A percentile compares a stretch with the other conserved stretches of the same genome.
Evolutionary conservation across 2,797 vertebrate species (phyloP).

Genomic region (Nannoperca obscura): DNA sequence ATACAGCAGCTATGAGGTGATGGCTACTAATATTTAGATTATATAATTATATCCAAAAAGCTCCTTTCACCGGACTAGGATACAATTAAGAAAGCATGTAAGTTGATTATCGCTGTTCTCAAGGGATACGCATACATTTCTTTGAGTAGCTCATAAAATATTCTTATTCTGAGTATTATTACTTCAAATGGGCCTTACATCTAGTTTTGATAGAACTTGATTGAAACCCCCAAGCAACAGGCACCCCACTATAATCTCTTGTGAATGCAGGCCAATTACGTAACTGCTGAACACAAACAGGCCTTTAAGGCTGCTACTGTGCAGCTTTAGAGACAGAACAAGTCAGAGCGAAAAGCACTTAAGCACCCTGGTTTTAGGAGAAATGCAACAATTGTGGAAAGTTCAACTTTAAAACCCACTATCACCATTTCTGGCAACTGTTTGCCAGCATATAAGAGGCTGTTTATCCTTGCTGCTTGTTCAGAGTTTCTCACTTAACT

Average conservation of each 20-base stretch:
- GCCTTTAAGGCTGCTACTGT: conserved; percentile 37
- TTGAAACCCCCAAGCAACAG: conserved; percentile 55
- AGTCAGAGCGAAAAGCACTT: conserved; percentile 28
- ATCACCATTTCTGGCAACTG: conserved; percentile 1
- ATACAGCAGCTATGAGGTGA: background rate
- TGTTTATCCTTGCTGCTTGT: background rate
- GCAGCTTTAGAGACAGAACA: conserved; percentile 39
- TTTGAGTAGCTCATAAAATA: conserved; percentile 15
- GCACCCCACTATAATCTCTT: conserved; percentile 54
- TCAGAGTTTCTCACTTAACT: conserved; percentile 15
- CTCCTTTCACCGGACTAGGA: background rate
- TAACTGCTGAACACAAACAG: conserved; percentile 50
- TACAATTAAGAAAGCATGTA: conserved; percentile 10
- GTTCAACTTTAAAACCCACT: conserved; percentile 9
- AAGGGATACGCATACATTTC: background rate
- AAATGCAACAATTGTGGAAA: conserved; percentile 29
- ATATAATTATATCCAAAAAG: conserved; percentile 6
- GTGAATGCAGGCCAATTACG: conserved; percentile 58
- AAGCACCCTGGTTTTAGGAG: conserved; percentile 31
- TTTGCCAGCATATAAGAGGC: background rate
- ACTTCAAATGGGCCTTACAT: conserved; percentile 19
- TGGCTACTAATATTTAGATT: background rate
- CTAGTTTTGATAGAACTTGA: conserved; percentile 37
- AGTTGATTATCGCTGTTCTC: conserved; percentile 8
- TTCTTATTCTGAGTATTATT: conserved; percentile 1